These are phyloP conservation scores for Echinometra lucunter DNA, from an alignment of 53 echinoderm and acorn worm genomes.

Conservation along the genomic window DNA sequence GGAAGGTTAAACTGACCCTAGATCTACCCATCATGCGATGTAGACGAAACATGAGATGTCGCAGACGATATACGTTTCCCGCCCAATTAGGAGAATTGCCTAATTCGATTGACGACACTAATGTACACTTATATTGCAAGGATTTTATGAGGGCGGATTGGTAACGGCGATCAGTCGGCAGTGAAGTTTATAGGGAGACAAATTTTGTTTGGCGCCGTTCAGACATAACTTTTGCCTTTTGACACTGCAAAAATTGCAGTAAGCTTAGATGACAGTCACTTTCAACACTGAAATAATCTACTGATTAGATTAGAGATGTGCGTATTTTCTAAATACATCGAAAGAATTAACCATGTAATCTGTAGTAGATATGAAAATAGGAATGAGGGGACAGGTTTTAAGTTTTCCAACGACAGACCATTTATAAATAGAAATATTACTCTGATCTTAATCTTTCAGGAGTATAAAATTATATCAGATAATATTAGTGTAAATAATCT, in stretches of 20 bases:
- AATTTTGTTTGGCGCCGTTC: neutral
- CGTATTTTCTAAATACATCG: too few species aligned
- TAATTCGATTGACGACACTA: conserved; percentile 40
- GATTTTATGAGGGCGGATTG: neutral
- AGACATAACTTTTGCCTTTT: neutral
- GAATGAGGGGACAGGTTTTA: neutral
- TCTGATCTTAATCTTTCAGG: too few species aligned
- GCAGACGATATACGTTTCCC: conserved; percentile 15
- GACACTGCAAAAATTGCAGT: neutral
- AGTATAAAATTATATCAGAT: too few species aligned
- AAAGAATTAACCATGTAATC: neutral
- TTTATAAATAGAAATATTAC: too few species aligned
- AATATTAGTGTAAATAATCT: too few species aligned
- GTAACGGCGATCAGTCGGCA: neutral
- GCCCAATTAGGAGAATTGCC: conserved; percentile 39
- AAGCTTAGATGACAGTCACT: neutral
- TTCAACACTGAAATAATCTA: neutral
- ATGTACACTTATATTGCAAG: neutral
- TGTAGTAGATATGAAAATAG: neutral
- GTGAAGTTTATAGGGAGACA: too few species aligned
- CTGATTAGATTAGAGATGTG: neutral
- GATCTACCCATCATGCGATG: neutral
- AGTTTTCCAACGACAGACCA: neutral
- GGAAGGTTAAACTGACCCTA: neutral
- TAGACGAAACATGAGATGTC: neutral